Conservation (phyloP, 2,113 vertebrate genomes). For the Budorcas taxicolor region DNA sequence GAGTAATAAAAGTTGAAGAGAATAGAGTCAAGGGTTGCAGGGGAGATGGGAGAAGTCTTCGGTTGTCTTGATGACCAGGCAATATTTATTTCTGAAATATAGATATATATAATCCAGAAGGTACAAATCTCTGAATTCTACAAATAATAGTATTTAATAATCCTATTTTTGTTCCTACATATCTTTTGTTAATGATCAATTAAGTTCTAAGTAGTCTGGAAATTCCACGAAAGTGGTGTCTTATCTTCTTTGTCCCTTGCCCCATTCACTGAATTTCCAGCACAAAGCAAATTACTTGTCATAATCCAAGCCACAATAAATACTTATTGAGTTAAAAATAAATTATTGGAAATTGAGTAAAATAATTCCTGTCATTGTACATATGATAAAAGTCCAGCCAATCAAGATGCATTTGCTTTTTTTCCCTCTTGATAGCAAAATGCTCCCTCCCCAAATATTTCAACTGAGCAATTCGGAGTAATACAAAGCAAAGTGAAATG, state of each 20-base stretch:
- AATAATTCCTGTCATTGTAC: background rate
- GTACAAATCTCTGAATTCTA: background rate
- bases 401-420: background rate
- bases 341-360: background rate
- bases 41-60: background rate
- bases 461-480: background rate
- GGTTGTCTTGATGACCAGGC: background rate
- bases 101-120: background rate
- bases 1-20: background rate
- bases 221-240: background rate
- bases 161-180: background rate
- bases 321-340: conserved; percentile 10
- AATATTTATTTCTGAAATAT: background rate
- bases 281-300: background rate
- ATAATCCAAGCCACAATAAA: background rate
- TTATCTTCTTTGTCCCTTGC: background rate
- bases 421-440: background rate
- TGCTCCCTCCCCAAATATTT: background rate
- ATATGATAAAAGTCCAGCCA: background rate
- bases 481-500: background rate
- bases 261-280: background rate
- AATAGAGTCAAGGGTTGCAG: background rate
- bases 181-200: background rate
- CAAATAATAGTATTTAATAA: background rate
- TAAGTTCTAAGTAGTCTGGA: background rate